Evolutionary conservation across 2,888 invertebrate genomes (phyloP).

Genomic region (Chorisops tibialis): DNA sequence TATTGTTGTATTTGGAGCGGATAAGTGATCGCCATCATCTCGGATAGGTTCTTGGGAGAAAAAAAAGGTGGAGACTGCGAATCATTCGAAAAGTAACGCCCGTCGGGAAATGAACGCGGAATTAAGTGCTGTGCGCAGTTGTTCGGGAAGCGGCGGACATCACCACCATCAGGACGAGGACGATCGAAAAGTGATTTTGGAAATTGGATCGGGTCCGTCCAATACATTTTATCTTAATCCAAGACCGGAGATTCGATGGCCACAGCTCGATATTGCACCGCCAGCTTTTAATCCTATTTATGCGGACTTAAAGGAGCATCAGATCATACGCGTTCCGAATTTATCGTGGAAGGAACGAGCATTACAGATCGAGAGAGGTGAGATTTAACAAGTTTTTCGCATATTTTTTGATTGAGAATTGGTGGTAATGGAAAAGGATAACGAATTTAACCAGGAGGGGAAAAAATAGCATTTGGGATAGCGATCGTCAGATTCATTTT

Average conservation of each 20-base stretch:
- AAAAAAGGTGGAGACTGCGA: slow-evolving; percentile 13
- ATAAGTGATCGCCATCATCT: too few relatives aligned
- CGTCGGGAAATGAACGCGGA: slow-evolving; percentile 20
- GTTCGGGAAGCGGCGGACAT: slow-evolving; percentile 43
- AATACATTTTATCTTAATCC: neutral
- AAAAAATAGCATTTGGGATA: neutral
- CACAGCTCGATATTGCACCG: slow-evolving; percentile 26
- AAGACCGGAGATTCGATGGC: slow-evolving; percentile 17
- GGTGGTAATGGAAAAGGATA: neutral
- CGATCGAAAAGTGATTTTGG: slow-evolving; percentile 54
- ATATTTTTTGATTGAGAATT: neutral
- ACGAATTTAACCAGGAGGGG: neutral
- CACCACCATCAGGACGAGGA: slow-evolving; percentile 49
- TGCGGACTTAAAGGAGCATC: slow-evolving; percentile 27
- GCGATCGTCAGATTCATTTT: neutral
- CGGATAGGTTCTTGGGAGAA: slow-evolving; percentile 10
- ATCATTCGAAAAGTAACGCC: slow-evolving; percentile 17
- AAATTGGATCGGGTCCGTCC: slow-evolving; percentile 49
- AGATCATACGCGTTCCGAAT: slow-evolving; percentile 20
- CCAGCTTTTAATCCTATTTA: slow-evolving; percentile 25
- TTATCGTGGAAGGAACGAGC: slow-evolving; percentile 59
- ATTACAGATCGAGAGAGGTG: slow-evolving; percentile 61
- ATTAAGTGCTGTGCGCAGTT: slow-evolving; percentile 22
- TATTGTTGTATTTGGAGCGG: too few relatives aligned
- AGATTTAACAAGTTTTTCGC: too few relatives aligned